Conservation (phyloP, 2,797 vertebrate genomes). For the Diceros bicornis region DNA sequence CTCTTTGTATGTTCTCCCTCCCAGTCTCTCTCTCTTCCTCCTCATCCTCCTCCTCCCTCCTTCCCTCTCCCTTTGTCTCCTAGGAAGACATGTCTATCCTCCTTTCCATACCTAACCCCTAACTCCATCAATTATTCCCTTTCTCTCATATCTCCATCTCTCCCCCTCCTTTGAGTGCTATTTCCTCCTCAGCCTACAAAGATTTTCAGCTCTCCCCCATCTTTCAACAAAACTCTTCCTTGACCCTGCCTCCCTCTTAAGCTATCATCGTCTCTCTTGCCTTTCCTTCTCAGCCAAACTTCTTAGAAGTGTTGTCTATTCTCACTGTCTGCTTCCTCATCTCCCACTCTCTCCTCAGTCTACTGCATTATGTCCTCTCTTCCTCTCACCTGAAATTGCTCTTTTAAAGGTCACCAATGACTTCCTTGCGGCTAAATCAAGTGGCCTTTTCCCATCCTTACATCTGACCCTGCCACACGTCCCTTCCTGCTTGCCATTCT, state of each 20-base stretch:
- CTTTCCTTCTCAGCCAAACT: conserved; percentile 58
- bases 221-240: conserved; percentile 72
- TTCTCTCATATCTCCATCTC: conserved; percentile 54
- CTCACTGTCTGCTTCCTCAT: conserved; percentile 9
- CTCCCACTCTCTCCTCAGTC: conserved; percentile 13
- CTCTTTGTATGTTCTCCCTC: not conserved
- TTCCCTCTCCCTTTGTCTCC: conserved; percentile 52
- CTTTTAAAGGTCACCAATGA: conserved; percentile 33
- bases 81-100: conserved; percentile 57
- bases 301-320: conserved; percentile 23
- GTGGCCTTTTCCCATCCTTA: conserved; percentile 36
- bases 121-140: conserved; percentile 74
- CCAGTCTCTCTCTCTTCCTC: not conserved
- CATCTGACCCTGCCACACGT: conserved; percentile 25
- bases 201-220: conserved; percentile 55
- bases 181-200: conserved; percentile 69
- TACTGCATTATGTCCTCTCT: not conserved
- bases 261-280: conserved; percentile 30
- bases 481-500: not conserved
- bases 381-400: not conserved
- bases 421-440: conserved; percentile 42
- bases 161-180: conserved; percentile 52
- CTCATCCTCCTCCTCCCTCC: not conserved
- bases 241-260: conserved; percentile 70
- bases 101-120: conserved; percentile 59